Percentiles rank a stretch among this genome's conserved stretches.
Evolutionary conservation across 2,113 vertebrate species (phyloP).

Genomic region (Pardalotus punctatus): DNA sequence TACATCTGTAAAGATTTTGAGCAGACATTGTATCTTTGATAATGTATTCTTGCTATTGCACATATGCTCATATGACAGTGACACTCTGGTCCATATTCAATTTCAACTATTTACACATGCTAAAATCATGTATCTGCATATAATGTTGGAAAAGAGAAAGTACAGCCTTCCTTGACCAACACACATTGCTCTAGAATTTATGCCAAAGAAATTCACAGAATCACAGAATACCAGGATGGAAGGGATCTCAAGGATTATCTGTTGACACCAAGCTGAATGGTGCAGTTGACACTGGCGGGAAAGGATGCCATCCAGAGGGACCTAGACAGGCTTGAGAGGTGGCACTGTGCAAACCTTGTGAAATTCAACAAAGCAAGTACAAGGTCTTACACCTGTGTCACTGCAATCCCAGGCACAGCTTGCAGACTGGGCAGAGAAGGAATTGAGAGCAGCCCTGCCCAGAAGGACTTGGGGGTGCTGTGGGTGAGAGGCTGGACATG

Average conservation of each 20-base stretch:
- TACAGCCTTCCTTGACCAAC: conserved; percentile 18
- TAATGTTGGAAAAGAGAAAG: conserved; percentile 3
- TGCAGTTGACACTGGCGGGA: fast-evolving
- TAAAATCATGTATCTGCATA: background rate
- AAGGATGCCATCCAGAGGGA: background rate
- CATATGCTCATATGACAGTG: background rate
- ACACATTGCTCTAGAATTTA: background rate
- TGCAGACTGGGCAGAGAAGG: background rate
- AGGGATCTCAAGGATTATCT: background rate
- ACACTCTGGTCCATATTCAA: background rate
- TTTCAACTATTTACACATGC: conserved; percentile 49
- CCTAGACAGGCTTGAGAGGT: background rate
- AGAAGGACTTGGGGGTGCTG: background rate
- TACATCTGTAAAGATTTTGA: conserved; percentile 7
- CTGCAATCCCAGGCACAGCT: background rate
- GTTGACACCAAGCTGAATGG: background rate
- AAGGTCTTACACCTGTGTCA: background rate
- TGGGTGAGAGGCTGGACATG: background rate
- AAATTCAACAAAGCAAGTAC: background rate
- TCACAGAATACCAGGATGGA: background rate
- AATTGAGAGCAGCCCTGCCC: fast-evolving
- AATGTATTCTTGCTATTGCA: conserved; percentile 17
- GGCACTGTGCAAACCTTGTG: no score
- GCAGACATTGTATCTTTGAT: background rate
- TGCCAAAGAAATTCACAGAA: background rate